phyloP scores from a whole-genome alignment of 1,140 invertebrate species.

The Pseudoatta argentina region DNA sequence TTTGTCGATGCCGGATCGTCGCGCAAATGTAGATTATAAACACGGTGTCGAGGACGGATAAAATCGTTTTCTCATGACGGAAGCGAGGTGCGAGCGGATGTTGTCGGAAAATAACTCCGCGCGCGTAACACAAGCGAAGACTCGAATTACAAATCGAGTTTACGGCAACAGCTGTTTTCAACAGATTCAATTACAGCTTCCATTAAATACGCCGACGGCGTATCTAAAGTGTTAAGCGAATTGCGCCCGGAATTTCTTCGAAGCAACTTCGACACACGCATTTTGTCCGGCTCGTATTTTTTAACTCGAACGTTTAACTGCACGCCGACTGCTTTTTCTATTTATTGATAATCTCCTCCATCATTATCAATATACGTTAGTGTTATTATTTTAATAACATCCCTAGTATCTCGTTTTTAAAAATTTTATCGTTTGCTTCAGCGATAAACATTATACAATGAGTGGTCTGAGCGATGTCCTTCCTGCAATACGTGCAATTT shows the following conservation, averaged over 20 bases:
- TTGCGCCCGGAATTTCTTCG: not conserved
- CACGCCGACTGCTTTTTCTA: not conserved
- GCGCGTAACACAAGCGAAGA: slow-evolving; percentile 24
- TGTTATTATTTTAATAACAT: slow-evolving; percentile 4
- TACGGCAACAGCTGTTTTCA: slow-evolving; percentile 46
- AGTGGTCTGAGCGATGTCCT: not conserved
- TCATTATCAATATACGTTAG: not conserved
- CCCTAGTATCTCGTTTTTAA: not conserved
- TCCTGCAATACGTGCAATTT: no score
- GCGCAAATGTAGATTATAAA: slow-evolving; percentile 16
- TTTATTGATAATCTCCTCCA: not conserved
- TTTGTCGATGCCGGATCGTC: not conserved
- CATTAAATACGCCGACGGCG: slow-evolving; percentile 22
- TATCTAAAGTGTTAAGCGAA: slow-evolving; percentile 34
- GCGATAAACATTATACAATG: not conserved
- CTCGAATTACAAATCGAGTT: slow-evolving; percentile 54
- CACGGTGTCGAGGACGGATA: not conserved
- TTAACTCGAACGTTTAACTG: not conserved
- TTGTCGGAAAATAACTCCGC: slow-evolving; percentile 38
- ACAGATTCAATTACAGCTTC: slow-evolving; percentile 55
- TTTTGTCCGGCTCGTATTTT: not conserved
- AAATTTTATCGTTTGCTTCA: not conserved
- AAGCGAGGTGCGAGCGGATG: slow-evolving; percentile 19
- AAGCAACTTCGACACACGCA: not conserved
- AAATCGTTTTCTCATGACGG: slow-evolving; percentile 40